Evolutionary conservation across 2,113 vertebrate species (phyloP).

Genomic region (Triplophysa siluroides): DNA sequence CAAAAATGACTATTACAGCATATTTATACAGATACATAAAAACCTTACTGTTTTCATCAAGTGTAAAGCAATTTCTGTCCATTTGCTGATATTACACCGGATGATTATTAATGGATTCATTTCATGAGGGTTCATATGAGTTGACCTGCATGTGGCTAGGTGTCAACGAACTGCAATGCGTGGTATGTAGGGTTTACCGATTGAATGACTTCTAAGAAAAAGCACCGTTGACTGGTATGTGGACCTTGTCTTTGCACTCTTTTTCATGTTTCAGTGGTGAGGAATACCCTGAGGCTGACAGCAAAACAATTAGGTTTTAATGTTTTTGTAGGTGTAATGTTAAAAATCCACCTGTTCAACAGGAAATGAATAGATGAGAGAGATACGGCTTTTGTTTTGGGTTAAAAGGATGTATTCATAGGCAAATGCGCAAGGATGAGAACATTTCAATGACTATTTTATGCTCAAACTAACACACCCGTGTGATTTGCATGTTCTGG

Average conservation of each 20-base stretch:
- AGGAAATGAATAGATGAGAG: neutral
- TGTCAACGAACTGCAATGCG: constrained; percentile 45
- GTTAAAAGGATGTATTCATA: neutral
- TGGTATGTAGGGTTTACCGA: constrained; percentile 39
- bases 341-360: constrained; percentile 32
- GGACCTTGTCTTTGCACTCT: constrained; percentile 31
- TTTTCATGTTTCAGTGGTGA: constrained; percentile 26
- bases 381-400: neutral
- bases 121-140: constrained; percentile 34
- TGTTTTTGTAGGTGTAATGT: constrained; percentile 7
- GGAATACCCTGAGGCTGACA: constrained; percentile 9
- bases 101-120: constrained; percentile 27
- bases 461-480: constrained; percentile 22
- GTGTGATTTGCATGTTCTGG: neutral
- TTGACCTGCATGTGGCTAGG: constrained; percentile 33
- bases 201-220: constrained; percentile 41
- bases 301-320: constrained; percentile 26
- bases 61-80: neutral
- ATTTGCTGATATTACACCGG: constrained; percentile 1
- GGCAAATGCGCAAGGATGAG: neutral
- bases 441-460: constrained; percentile 2
- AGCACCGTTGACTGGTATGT: constrained; percentile 31
- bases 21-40: constrained; percentile 12
- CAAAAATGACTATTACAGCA: neutral
- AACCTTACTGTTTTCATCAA: neutral